Evolutionary conservation across 2,113 vertebrate species (phyloP).

Genomic region (Myiozetetes cayanensis): DNA sequence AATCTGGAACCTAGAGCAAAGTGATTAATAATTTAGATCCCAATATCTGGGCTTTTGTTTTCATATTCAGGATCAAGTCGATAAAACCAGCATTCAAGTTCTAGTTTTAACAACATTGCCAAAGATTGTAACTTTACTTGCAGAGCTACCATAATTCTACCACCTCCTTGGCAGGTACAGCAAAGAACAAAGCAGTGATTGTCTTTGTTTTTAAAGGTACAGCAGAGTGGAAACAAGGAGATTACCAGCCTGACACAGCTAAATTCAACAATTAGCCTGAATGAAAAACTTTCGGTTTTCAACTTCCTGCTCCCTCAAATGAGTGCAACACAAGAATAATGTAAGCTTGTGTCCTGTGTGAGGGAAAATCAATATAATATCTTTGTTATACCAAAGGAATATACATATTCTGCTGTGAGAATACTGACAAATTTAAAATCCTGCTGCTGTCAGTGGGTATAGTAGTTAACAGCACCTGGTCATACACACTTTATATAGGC

Average conservation of each 20-base stretch:
- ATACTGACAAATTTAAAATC: not conserved
- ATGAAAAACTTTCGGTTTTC: not conserved
- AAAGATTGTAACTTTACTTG: not conserved
- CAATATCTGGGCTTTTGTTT: not conserved
- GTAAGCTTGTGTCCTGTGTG: not conserved
- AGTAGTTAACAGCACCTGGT: not conserved
- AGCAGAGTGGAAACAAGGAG: not conserved
- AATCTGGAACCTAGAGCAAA: not conserved
- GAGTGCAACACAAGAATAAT: not conserved
- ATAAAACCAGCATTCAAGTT: not conserved
- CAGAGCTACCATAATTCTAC: not conserved
- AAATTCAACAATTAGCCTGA: not conserved
- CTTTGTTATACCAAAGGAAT: not conserved
- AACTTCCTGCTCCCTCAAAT: not conserved
- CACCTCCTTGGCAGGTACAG: not conserved
- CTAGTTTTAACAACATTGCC: not conserved
- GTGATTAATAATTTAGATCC: not conserved
- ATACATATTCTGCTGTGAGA: not conserved
- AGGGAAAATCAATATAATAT: not conserved
- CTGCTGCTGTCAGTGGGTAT: not conserved
- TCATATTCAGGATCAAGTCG: not conserved
- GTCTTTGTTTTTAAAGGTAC: not conserved
- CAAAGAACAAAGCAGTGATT: not conserved
- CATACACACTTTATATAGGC: not conserved
- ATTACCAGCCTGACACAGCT: not conserved